Evolutionary conservation across 2,888 invertebrate genomes (phyloP).

Genomic region (Perizoma affinitatum): DNA sequence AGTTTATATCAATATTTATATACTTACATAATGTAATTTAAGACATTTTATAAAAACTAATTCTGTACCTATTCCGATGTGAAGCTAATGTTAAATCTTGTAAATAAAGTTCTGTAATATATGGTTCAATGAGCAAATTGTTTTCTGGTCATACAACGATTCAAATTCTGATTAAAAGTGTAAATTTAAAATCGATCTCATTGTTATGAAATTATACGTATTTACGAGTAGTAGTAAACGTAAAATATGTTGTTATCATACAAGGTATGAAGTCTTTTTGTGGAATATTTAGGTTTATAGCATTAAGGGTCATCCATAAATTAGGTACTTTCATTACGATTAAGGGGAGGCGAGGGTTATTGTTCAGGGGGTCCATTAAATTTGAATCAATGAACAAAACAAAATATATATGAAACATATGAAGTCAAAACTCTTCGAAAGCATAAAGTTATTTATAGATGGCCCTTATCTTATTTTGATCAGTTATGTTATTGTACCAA

Average conservation of each 20-base stretch:
- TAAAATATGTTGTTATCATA: slow-evolving; percentile 80
- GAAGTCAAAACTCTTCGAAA: background rate
- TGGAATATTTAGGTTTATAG: slow-evolving; percentile 45
- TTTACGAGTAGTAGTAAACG: slow-evolving; percentile 65
- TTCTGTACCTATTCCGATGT: slow-evolving; percentile 17
- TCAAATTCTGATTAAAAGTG: slow-evolving; percentile 66
- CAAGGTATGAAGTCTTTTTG: slow-evolving; percentile 80
- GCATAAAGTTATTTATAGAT: slow-evolving; percentile 38
- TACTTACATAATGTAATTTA: no score
- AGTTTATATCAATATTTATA: no score
- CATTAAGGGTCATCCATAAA: slow-evolving; percentile 34
- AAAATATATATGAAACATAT: background rate
- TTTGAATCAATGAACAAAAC: slow-evolving; percentile 1
- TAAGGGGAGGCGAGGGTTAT: background rate
- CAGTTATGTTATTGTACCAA: slow-evolving; percentile 67
- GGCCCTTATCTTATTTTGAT: slow-evolving; percentile 42
- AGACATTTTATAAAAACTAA: slow-evolving; percentile 13
- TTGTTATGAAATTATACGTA: slow-evolving; percentile 76
- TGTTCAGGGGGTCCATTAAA: slow-evolving; percentile 2
- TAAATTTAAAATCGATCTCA: slow-evolving; percentile 80
- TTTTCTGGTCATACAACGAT: slow-evolving; percentile 65
- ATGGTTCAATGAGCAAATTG: slow-evolving; percentile 26
- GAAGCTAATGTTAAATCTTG: slow-evolving; percentile 24
- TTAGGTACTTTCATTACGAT: slow-evolving; percentile 19
- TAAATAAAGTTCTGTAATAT: slow-evolving; percentile 27